Conservation (phyloP, 2,113 vertebrate genomes). For the Aramus guarauna region DNA sequence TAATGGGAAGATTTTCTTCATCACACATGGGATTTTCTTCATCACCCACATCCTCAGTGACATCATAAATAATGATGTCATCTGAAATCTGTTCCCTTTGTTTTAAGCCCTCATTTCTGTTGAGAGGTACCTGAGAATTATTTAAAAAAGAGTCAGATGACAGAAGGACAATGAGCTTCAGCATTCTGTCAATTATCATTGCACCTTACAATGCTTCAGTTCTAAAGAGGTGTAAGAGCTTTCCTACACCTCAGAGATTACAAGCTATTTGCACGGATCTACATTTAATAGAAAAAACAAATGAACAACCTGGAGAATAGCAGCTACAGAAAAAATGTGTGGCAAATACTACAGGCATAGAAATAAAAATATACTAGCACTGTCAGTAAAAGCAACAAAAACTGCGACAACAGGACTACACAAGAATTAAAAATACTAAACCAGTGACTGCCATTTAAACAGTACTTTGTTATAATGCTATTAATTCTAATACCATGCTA, state of each 20-base stretch:
- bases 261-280: not conserved
- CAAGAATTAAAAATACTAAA: not conserved
- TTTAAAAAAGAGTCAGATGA: not conserved
- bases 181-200: not conserved
- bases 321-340: not conserved
- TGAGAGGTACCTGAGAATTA: constrained; percentile 73
- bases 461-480: not conserved
- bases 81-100: constrained; percentile 82
- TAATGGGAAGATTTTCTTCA: constrained; percentile 71
- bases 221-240: not conserved
- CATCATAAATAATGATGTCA: constrained; percentile 92
- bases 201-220: not conserved
- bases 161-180: not conserved
- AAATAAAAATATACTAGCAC: not conserved
- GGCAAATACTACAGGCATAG: not conserved
- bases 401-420: not conserved
- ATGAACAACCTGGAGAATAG: not conserved
- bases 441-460: not conserved
- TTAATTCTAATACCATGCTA: not conserved
- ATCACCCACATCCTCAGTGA: constrained; percentile 78
- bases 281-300: not conserved
- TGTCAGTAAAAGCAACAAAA: not conserved
- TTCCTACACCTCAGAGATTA: not conserved
- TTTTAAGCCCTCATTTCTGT: constrained; percentile 78
- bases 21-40: constrained; percentile 71